Percentiles rank a stretch among this genome's conserved stretches.
phyloP scores from a whole-genome alignment of 2,888 invertebrate species.

The Patella caerulea region DNA sequence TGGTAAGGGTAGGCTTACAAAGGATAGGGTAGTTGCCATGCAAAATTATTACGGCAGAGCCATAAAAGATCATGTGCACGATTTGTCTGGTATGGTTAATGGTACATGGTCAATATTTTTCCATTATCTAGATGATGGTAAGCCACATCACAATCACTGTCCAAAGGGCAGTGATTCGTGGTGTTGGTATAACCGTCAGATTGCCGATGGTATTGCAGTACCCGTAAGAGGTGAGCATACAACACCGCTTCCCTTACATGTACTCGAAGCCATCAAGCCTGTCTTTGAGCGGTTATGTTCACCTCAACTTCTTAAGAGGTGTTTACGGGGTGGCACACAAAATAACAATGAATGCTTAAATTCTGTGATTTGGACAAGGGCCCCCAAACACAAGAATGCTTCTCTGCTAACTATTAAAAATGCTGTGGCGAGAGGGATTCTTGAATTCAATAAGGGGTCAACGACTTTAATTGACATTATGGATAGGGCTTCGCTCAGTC shows the following conservation, averaged over 20 bases:
- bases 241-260: background rate
- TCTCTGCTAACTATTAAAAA: background rate
- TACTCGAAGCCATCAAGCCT: background rate
- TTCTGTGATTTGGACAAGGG: constrained; percentile 11
- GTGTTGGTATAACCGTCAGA: background rate
- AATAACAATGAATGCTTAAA: constrained; percentile 14
- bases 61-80: constrained; percentile 9
- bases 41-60: constrained; percentile 19
- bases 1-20: constrained; percentile 1
- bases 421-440: constrained; percentile 3
- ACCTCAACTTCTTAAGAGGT: background rate
- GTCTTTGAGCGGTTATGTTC: background rate
- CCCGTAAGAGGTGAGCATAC: background rate
- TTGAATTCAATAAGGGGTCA: background rate
- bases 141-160: background rate
- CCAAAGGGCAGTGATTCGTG: background rate
- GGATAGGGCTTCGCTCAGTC: background rate
- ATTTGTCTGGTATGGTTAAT: background rate
- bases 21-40: constrained; percentile 12
- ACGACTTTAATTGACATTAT: background rate
- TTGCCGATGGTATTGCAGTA: background rate
- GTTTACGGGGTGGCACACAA: background rate
- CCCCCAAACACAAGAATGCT: constrained; percentile 8
- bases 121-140: background rate
- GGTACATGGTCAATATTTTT: constrained; percentile 1